A percentile compares a stretch with the other conserved stretches of the same genome.
Conservation (phyloP, 2,888 invertebrate genomes). For the Lutraria lutraria region DNA sequence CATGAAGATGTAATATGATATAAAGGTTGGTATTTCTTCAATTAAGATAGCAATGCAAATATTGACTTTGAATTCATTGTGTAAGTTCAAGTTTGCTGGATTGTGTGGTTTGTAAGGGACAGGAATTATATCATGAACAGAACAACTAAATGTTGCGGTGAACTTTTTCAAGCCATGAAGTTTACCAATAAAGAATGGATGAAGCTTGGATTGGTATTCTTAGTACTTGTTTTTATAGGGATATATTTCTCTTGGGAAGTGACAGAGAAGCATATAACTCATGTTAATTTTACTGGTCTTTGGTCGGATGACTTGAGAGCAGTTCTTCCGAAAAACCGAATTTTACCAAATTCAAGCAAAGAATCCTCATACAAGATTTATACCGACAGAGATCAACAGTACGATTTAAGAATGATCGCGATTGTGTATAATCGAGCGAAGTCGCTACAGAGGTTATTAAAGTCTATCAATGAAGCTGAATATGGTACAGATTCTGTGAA, state of each 20-base stretch:
- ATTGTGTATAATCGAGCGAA: constrained; percentile 68
- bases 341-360: background rate
- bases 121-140: background rate
- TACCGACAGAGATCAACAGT: constrained; percentile 32
- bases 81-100: background rate
- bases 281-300: constrained; percentile 24
- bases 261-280: background rate
- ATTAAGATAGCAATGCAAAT: background rate
- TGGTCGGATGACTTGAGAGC: constrained; percentile 1
- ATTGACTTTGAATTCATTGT: background rate
- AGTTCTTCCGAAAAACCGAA: background rate
- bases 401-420: constrained; percentile 67
- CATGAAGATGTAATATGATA: too few species aligned
- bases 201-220: background rate
- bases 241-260: constrained; percentile 24
- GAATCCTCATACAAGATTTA: background rate
- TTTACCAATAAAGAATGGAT: background rate
- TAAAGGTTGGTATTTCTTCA: too few species aligned
- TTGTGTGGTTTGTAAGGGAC: background rate
- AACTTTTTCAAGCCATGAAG: background rate
- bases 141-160: background rate
- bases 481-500: constrained; percentile 63
- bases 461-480: constrained; percentile 66
- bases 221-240: background rate
- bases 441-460: constrained; percentile 64